phyloP scores from a whole-genome alignment of 2,113 vertebrate genomes.

The Ictidomys tridecemlineatus region DNA sequence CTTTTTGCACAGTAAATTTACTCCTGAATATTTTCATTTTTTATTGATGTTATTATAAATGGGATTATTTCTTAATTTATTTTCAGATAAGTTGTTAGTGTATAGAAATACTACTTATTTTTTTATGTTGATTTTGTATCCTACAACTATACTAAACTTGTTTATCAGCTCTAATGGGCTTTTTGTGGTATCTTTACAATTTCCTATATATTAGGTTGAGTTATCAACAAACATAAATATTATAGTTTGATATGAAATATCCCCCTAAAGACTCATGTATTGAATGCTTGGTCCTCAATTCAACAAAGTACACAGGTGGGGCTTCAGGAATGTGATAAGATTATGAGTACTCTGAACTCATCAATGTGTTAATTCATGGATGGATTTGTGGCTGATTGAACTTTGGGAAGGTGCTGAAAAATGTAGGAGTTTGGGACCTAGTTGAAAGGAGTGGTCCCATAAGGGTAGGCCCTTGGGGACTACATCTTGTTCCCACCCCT shows the following conservation, averaged over 20 bases:
- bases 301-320: not conserved
- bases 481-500: not conserved
- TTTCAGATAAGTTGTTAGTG: not conserved
- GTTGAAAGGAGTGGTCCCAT: not conserved
- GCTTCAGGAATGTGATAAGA: not conserved
- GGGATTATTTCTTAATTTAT: not conserved
- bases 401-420: not conserved
- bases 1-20: not conserved
- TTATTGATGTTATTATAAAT: not conserved
- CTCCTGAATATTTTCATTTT: not conserved
- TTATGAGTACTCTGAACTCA: not conserved
- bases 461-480: not conserved
- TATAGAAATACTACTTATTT: not conserved
- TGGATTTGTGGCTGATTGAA: not conserved
- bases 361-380: not conserved
- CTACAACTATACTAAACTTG: too few relatives aligned
- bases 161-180: not conserved
- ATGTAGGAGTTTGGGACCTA: not conserved
- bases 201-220: not conserved
- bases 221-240: not conserved
- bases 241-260: not conserved
- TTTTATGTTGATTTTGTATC: not conserved
- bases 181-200: too few relatives aligned
- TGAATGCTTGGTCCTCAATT: not conserved
- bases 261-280: not conserved